These are phyloP conservation scores for Parnassius mnemosyne DNA, from an alignment of 2,888 invertebrate species.

Conservation along the genomic window DNA sequence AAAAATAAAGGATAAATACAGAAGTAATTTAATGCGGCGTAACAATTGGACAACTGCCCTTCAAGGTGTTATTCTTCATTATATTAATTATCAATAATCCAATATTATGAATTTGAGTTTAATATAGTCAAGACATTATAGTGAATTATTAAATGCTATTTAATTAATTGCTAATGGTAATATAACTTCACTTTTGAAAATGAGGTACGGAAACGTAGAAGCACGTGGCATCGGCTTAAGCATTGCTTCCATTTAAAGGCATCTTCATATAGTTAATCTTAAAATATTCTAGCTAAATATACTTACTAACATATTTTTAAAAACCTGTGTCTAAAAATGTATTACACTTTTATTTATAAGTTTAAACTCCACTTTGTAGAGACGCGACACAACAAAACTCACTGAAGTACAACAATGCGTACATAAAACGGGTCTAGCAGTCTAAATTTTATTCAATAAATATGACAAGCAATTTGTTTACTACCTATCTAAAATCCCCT, in stretches of 20 bases:
- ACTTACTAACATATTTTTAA: conserved; percentile 21
- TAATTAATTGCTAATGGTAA: conserved; percentile 10
- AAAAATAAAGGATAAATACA: too few species aligned
- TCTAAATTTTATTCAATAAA: conserved; percentile 18
- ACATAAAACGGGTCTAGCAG: conserved; percentile 19
- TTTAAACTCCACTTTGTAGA: conserved; percentile 24
- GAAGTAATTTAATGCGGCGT: conserved; percentile 3
- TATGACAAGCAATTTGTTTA: conserved; percentile 11
- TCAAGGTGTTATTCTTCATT: neutral
- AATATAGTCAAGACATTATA: conserved; percentile 11
- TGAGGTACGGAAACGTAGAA: conserved; percentile 2
- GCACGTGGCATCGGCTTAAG: conserved; percentile 1
- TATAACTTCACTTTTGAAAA: neutral
- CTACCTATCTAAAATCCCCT: conserved; percentile 8
- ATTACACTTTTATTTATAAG: conserved; percentile 11
- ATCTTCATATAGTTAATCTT: conserved; percentile 11
- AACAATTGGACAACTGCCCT: conserved; percentile 14
- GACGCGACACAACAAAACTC: conserved; percentile 6
- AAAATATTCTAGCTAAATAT: conserved; percentile 18
- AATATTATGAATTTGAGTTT: conserved; percentile 12
- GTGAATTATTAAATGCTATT: neutral
- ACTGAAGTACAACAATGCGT: conserved; percentile 11
- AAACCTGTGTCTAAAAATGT: conserved; percentile 17
- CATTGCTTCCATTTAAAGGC: conserved; percentile 7
- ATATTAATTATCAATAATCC: conserved; percentile 9